Evolutionary conservation across 2,797 vertebrate genomes (phyloP), one percentile per base, ranked within the genome.

Genomic region (Arremon aurantiirostris): DNA sequence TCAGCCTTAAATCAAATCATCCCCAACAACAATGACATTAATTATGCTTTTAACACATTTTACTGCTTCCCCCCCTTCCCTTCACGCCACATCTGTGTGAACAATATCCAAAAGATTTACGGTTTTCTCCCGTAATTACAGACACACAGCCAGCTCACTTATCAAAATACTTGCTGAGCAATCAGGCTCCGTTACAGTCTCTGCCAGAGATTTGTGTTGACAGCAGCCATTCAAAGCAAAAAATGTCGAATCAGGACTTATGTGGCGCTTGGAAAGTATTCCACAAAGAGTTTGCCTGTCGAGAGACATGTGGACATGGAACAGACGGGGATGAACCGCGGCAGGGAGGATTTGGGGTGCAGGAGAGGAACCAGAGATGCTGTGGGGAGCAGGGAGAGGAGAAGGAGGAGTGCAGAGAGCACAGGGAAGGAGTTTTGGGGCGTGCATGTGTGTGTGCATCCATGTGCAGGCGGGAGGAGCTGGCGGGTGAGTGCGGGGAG

Each of bases 91-190:
- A 98, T 98, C 98, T 98, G 98, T 98, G 98, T 97, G 98, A 98
- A 98, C 98, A 98, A 98, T 98, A 98, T 98, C 97, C 96, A 91
- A 97, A 98, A 98, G 98, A 98, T 98, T 98, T 98, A 98, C 96
- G 97, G 96, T 97, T 97, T 97, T 98, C 97, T 98, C 97, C 97
- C 95, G 95, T 98, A 98, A 98, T 99, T 98, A 98, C 97, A 98
- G 98, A 97, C 98, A 97, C 97, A 93, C 96, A 97, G 97, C 97
- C 97, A 95, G 97, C 97, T 96, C 97, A 96, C 97, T 98, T 98
- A 98, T 98, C 98, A 98, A 98, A 98, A 98, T 98, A 98, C 98
- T 97, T 98, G 98, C 98, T 98, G 98, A 98, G 98, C 97, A 97
- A 98, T 98, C 98, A 98, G 76, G 93, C 96, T 87, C 73, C 27